These are phyloP conservation scores for Lottia scabra DNA, from an alignment of 2,888 invertebrate genomes.

Conservation along the genomic window DNA sequence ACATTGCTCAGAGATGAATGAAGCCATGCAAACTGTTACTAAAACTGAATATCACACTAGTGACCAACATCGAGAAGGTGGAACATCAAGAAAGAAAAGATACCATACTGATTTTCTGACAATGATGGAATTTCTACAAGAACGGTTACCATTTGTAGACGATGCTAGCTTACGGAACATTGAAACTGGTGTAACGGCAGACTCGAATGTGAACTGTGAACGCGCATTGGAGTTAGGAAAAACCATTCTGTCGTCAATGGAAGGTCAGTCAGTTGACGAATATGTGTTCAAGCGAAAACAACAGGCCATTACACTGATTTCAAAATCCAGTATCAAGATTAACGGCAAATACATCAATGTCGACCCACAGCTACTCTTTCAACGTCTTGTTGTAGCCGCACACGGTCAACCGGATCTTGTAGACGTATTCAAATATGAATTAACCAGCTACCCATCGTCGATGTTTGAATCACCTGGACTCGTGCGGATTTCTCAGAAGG, in stretches of 20 bases:
- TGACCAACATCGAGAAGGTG: constrained; percentile 30
- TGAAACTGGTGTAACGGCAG: constrained; percentile 31
- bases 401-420: constrained; percentile 6
- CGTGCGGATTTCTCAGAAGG: constrained; percentile 22
- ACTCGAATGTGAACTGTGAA: constrained; percentile 22
- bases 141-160: constrained; percentile 25
- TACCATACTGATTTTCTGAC: constrained; percentile 21
- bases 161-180: constrained; percentile 27
- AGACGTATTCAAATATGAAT: too few relatives aligned
- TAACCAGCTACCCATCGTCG: too few relatives aligned
- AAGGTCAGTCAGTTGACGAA: constrained; percentile 14
- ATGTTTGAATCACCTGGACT: too few relatives aligned
- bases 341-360: constrained; percentile 20
- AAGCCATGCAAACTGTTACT: constrained; percentile 31
- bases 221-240: constrained; percentile 24
- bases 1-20: constrained; percentile 29
- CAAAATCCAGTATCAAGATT: constrained; percentile 16
- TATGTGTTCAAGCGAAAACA: constrained; percentile 26
- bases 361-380: constrained; percentile 33
- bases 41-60: constrained; percentile 17
- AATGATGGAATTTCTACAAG: constrained; percentile 19
- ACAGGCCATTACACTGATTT: constrained; percentile 24
- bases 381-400: constrained; percentile 25
- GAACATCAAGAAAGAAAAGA: constrained; percentile 3
- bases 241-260: constrained; percentile 25